A percentile compares a stretch with the other conserved stretches of the same genome.
These are phyloP conservation scores for Epinotia nisella DNA, from an alignment of 2,888 invertebrate genomes.

Conservation along the genomic window DNA sequence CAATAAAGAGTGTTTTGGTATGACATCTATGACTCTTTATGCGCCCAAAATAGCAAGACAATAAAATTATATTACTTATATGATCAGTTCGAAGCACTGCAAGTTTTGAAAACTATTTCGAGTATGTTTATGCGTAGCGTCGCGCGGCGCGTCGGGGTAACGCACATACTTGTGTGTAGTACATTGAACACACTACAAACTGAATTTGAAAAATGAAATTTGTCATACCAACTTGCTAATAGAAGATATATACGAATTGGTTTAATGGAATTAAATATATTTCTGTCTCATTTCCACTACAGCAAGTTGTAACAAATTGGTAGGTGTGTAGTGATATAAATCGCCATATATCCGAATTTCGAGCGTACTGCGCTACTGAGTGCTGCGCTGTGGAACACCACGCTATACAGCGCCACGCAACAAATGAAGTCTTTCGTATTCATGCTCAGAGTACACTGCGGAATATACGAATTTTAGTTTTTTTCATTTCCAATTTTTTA, in stretches of 20 bases:
- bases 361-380: too few relatives aligned
- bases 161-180: background rate
- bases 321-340: background rate
- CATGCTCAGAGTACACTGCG: background rate
- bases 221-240: too few relatives aligned
- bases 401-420: background rate
- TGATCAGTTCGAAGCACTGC: background rate
- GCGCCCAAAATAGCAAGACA: background rate
- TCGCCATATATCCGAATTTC: background rate
- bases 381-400: too few relatives aligned
- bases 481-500: too few relatives aligned
- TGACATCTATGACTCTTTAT: background rate
- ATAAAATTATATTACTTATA: background rate
- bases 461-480: too few relatives aligned
- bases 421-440: background rate
- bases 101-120: background rate
- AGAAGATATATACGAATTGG: too few relatives aligned
- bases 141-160: too few relatives aligned
- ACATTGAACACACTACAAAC: too few relatives aligned
- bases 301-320: too few relatives aligned
- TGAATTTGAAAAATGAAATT: too few relatives aligned
- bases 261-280: too few relatives aligned
- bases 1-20: constrained; percentile 25
- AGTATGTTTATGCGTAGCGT: background rate
- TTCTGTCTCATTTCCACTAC: too few relatives aligned